These are phyloP conservation scores for Tachuris rubrigastra DNA, from an alignment of 2,113 vertebrate genomes.

Conservation along the genomic window DNA sequence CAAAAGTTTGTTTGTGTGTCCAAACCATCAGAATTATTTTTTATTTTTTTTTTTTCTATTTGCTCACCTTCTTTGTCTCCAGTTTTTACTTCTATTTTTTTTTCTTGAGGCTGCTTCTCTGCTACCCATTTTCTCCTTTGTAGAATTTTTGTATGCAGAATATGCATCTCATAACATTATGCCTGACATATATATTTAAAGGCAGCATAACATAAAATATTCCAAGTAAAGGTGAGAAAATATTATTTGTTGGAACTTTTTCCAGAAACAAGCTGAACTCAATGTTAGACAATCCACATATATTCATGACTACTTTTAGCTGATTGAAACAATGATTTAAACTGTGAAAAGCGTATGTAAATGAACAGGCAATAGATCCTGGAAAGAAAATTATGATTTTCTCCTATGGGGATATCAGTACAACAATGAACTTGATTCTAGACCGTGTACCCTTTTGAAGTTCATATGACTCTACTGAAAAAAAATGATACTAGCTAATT, in stretches of 20 bases:
- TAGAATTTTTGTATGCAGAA: background rate
- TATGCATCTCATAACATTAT: background rate
- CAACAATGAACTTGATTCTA: background rate
- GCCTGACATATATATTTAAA: background rate
- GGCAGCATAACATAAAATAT: background rate
- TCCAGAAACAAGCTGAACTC: background rate
- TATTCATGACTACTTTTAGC: background rate
- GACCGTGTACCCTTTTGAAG: background rate
- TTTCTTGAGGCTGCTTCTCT: background rate
- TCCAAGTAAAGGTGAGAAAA: background rate
- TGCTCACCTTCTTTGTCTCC: background rate
- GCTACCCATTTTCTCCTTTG: background rate
- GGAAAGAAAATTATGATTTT: background rate
- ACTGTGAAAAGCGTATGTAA: background rate
- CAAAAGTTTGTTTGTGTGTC: background rate
- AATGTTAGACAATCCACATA: background rate
- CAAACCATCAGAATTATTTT: background rate
- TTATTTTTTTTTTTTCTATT: background rate
- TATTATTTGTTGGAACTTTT: background rate
- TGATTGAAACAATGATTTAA: background rate
- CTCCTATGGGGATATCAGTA: background rate
- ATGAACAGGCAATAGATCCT: background rate
- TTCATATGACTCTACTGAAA: background rate
- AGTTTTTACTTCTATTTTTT: background rate
- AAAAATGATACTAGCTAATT: background rate